A percentile compares a stretch with the other conserved stretches of the same genome.
phyloP scores from a whole-genome alignment of 2,113 vertebrate genomes.

The Pontoporia blainvillei region DNA sequence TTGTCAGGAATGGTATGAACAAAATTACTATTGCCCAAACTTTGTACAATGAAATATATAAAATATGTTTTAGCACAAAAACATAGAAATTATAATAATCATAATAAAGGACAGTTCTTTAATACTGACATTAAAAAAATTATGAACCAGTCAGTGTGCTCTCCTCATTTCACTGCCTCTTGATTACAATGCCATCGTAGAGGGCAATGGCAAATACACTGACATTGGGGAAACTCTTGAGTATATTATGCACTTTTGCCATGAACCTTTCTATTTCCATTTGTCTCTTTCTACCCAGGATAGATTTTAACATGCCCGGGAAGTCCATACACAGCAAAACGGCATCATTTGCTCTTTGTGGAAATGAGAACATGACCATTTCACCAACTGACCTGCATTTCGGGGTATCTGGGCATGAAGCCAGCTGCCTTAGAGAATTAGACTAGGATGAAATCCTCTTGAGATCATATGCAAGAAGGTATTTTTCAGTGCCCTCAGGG shows the following conservation, averaged over 20 bases:
- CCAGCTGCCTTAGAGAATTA: conserved; percentile 40
- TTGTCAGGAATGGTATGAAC: background rate
- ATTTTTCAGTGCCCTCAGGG: conserved; percentile 3
- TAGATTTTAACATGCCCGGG: background rate
- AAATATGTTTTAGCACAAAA: background rate
- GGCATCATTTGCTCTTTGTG: background rate
- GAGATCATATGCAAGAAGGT: conserved; percentile 14
- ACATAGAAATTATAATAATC: background rate
- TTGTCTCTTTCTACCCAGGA: conserved; percentile 1
- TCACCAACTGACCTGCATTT: conserved; percentile 20
- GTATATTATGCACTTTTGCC: background rate
- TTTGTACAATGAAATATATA: background rate
- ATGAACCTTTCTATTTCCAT: conserved; percentile 24
- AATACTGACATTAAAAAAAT: background rate
- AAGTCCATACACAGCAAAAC: background rate
- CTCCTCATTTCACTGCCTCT: background rate
- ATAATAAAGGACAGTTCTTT: background rate
- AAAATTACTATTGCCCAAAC: background rate
- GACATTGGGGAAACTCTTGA: background rate
- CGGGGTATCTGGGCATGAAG: conserved; percentile 28
- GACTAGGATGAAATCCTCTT: background rate
- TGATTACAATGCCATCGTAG: background rate
- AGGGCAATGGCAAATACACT: background rate
- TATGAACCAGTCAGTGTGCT: background rate
- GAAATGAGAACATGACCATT: conserved; percentile 11